Conservation (phyloP, 2,797 vertebrate genomes). For the Ataeniobius toweri region DNA sequence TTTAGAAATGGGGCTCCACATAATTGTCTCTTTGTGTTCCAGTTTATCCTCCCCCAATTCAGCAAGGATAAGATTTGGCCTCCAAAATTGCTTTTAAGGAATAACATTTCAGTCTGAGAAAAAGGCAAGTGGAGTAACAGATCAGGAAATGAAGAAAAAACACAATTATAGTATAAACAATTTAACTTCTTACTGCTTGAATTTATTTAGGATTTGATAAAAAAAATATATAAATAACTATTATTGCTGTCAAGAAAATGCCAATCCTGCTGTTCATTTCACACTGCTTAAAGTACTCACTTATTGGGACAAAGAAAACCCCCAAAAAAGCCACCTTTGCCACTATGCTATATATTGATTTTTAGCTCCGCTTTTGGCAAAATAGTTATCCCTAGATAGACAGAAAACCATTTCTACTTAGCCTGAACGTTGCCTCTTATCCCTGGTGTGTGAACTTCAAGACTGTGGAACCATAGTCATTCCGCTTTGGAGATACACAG, state of each 20-base stretch:
- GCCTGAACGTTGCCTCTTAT: neutral
- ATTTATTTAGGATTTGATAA: neutral
- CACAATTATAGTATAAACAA: neutral
- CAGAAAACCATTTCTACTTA: neutral
- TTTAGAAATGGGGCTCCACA: neutral
- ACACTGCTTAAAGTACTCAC: neutral
- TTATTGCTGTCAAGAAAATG: neutral
- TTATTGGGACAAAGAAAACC: neutral
- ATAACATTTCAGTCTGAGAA: neutral
- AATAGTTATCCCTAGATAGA: neutral
- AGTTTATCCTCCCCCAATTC: neutral
- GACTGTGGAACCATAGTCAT: neutral
- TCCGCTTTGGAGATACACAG: neutral
- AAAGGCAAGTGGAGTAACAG: neutral
- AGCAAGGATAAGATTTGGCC: neutral
- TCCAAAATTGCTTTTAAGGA: constrained; percentile 8
- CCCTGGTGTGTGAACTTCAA: neutral
- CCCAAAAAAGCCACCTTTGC: neutral
- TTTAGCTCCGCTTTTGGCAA: neutral
- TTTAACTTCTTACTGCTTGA: too few relatives aligned
- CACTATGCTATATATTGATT: neutral
- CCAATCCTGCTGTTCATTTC: neutral
- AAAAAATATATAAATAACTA: neutral
- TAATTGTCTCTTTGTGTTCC: neutral
- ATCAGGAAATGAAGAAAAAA: neutral